Evolutionary conservation across 2,113 vertebrate species (phyloP).

Genomic region (Cynopterus brachyotis): DNA sequence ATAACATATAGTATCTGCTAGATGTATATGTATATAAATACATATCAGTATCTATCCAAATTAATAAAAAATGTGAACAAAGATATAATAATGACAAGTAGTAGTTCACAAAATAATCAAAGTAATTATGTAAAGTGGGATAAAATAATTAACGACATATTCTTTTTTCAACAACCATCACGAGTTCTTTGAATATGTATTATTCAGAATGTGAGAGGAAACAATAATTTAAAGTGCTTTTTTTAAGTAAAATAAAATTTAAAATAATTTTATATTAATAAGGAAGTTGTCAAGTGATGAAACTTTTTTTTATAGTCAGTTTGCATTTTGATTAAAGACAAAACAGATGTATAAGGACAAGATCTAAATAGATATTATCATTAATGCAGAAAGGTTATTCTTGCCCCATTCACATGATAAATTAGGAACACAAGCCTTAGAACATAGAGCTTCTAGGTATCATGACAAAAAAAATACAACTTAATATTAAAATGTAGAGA

Average conservation of each 20-base stretch:
- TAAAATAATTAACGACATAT: neutral
- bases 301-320: neutral
- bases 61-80: neutral
- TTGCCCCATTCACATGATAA: neutral
- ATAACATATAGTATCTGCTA: neutral
- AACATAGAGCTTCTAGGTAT: neutral
- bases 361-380: neutral
- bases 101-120: neutral
- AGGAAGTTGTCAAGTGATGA: neutral
- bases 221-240: neutral
- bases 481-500: neutral
- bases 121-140: neutral
- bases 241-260: neutral
- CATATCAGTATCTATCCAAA: neutral
- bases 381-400: neutral
- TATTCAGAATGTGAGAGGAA: neutral
- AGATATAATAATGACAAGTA: neutral
- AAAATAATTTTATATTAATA: neutral
- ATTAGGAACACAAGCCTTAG: neutral
- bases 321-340: neutral
- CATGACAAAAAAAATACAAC: neutral
- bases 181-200: neutral
- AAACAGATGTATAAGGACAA: neutral
- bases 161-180: neutral
- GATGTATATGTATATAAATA: neutral